Evolutionary conservation across 1,140 invertebrate genomes (phyloP), one percentile per base, ranked within the genome.

Genomic region (Cotesia glomerata): DNA sequence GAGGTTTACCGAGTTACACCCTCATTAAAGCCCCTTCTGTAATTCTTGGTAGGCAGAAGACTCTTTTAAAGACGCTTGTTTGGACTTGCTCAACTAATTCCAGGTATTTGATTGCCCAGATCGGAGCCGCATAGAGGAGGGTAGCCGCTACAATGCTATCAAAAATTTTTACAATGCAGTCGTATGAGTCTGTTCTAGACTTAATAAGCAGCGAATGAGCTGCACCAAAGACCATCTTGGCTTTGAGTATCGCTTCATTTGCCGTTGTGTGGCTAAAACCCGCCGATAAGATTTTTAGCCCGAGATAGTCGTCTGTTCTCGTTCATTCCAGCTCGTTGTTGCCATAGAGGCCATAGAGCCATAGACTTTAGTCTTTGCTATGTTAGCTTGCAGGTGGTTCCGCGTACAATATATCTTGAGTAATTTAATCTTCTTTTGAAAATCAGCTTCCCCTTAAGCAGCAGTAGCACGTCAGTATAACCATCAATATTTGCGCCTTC

Each of bases 391-490:
- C 5, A 76, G 68, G 3, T 16, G 26, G 32, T 65, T 66, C 11
- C 13, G 8, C 0, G 39, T 8, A 36, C 71, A 76, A 34, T 76
- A 76, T 58, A 62, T 49, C 7, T 76, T 52, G n/a, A 73, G 51
- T 32, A 58, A 35, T 8, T 49, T 56, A 8, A 76, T 39, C n/a
- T 61, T 71, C 8, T 56, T 64, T 64, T 58, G 49, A 13, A 76
- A 49, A 14, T 66, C 62, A n/a, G 39, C 74, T 36, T 76, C 74
- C 11, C 65, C 71, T 32, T 63, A 76, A 73, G 58, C 52, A 74
- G 35, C n/a, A 59, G 18, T 1, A 70, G 32, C 1, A 74, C n/a
- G 11, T 70, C 66, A 1, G 62, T 54, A 0, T 7, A 3, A 11
- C 70, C 70, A 26, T 64, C 70, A n/a, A 71, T 64, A 34, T 35